These are phyloP conservation scores for Pyrrhosoma nymphula DNA, from an alignment of 2,888 invertebrate species.

Conservation along the genomic window DNA sequence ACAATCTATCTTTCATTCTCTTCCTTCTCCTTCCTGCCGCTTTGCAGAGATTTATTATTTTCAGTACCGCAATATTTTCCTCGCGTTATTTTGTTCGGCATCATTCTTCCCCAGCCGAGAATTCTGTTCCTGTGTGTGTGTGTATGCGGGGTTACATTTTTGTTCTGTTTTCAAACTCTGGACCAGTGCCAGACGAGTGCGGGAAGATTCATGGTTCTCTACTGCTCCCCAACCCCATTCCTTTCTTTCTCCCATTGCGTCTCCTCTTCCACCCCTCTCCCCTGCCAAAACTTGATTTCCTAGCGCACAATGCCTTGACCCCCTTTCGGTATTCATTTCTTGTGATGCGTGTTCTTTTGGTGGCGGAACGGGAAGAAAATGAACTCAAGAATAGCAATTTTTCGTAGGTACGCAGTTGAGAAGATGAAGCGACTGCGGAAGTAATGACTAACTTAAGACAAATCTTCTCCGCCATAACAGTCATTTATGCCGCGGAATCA, in stretches of 20 bases:
- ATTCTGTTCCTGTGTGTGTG: background rate
- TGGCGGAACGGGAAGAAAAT: background rate
- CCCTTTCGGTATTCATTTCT: background rate
- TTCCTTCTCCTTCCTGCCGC: background rate
- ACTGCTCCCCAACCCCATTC: background rate
- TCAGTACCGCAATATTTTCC: background rate
- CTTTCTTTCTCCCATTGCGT: background rate
- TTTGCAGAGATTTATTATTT: background rate
- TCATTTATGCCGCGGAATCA: too few species aligned
- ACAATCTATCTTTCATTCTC: background rate
- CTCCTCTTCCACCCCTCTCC: background rate
- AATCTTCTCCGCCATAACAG: too few species aligned
- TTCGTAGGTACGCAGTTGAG: background rate
- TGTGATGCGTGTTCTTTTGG: background rate
- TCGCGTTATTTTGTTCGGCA: background rate
- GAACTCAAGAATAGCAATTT: background rate
- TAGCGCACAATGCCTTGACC: background rate
- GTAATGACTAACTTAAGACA: background rate
- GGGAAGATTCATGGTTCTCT: constrained; percentile 16
- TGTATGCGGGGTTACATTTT: background rate
- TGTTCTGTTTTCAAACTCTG: constrained; percentile 17
- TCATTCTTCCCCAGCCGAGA: background rate
- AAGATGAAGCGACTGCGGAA: background rate
- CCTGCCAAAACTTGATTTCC: background rate
- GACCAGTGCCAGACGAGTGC: background rate